A percentile compares a stretch with the other conserved stretches of the same genome.
Conservation (phyloP, 2,888 invertebrate species). For the Oegoconia quadripuncta region DNA sequence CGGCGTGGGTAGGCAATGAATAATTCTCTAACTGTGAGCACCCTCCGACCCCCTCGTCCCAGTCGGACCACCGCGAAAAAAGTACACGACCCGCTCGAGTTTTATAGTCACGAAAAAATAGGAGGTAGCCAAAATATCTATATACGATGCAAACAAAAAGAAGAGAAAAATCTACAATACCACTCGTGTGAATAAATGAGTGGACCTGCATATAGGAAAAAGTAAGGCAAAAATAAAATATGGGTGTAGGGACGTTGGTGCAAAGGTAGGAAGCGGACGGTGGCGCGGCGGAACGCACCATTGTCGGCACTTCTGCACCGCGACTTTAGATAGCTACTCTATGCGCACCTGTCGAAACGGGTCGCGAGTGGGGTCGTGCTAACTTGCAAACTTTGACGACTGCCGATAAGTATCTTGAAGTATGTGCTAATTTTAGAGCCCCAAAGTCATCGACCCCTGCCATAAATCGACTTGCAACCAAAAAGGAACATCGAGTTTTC, state of each 20-base stretch:
- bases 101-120: conserved; percentile 77
- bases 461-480: conserved; percentile 29
- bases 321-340: no score
- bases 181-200: conserved; percentile 76
- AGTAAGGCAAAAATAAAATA: conserved; percentile 56
- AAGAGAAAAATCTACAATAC: conserved; percentile 71
- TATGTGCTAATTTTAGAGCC: conserved; percentile 6
- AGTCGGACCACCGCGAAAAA: conserved; percentile 68
- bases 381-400: not conserved
- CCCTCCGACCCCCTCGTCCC: conserved; percentile 50
- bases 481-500: conserved; percentile 40
- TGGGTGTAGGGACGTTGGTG: conserved; percentile 31
- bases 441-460: conserved; percentile 24
- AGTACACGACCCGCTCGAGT: conserved; percentile 71
- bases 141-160: conserved; percentile 68
- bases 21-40: conserved; percentile 77
- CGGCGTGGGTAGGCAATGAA: conserved; percentile 77
- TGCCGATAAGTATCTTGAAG: not conserved
- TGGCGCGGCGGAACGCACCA: conserved; percentile 18
- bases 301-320: conserved; percentile 21
- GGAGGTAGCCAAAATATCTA: conserved; percentile 76
- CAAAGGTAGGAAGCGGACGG: conserved; percentile 29
- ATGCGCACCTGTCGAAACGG: conserved; percentile 9
- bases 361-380: conserved; percentile 1
- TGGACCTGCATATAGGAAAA: conserved; percentile 72